Conservation (phyloP, 2,797 vertebrate species). For the Pipistrellus pygmaeus region DNA sequence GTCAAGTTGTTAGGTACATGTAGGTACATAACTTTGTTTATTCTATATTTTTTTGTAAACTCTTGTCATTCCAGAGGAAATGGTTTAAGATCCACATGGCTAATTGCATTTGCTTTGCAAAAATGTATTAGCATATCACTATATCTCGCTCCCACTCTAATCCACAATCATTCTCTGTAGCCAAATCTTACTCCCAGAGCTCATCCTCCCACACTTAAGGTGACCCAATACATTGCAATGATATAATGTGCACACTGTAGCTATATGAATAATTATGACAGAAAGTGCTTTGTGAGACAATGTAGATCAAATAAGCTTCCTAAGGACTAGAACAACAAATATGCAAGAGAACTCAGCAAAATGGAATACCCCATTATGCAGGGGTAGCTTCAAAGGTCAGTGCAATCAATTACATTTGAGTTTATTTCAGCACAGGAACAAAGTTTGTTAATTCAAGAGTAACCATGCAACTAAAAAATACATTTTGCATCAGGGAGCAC, state of each 20-base stretch:
- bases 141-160: neutral
- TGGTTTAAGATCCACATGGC: neutral
- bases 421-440: constrained; percentile 18
- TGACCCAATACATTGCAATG: neutral
- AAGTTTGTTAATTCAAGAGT: neutral
- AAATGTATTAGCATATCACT: neutral
- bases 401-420: neutral
- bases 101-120: neutral
- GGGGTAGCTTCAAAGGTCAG: neutral
- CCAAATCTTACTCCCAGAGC: neutral
- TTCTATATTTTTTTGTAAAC: neutral
- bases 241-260: neutral
- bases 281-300: neutral
- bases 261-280: neutral
- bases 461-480: constrained; percentile 15
- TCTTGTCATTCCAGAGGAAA: neutral
- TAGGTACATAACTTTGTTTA: neutral
- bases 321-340: neutral
- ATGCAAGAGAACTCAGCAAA: neutral
- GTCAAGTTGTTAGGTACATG: neutral
- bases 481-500: neutral
- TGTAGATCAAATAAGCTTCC: neutral
- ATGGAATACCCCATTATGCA: neutral
- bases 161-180: neutral
- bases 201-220: neutral